phyloP scores from a whole-genome alignment of 2,113 vertebrate species.

The Lagopus leucura region DNA sequence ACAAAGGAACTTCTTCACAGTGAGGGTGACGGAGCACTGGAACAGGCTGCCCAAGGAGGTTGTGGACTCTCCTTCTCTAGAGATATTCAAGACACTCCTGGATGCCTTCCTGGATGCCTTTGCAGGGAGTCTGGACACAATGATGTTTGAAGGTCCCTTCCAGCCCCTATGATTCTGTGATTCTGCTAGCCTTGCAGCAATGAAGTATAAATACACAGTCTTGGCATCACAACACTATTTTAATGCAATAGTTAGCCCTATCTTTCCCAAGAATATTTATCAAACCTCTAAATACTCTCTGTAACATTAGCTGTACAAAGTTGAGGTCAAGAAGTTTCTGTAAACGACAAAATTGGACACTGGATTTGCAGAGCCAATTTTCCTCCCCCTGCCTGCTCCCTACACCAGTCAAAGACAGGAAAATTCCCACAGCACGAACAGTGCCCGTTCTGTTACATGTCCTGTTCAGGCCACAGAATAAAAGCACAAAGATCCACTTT shows the following conservation, averaged over 20 bases:
- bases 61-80: too few species aligned
- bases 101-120: too few species aligned
- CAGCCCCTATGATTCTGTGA: too few species aligned
- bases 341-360: constrained; percentile 17
- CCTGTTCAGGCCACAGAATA: constrained; percentile 16
- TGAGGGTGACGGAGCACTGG: too few species aligned
- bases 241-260: constrained; percentile 56
- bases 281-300: background rate
- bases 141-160: too few species aligned
- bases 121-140: too few species aligned
- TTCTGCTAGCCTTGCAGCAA: background rate
- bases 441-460: constrained; percentile 31
- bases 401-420: constrained; percentile 14
- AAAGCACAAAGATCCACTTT: constrained; percentile 12
- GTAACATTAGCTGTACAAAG: constrained; percentile 7
- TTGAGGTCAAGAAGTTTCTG: constrained; percentile 32
- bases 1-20: too few species aligned
- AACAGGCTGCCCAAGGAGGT: too few species aligned
- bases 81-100: too few species aligned
- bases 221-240: constrained; percentile 37
- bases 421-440: constrained; percentile 44
- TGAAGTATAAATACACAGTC: constrained; percentile 14
- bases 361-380: background rate
- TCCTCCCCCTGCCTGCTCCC: constrained; percentile 15
- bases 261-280: constrained; percentile 40